phyloP scores from a whole-genome alignment of 2,113 vertebrate genomes.

The Potamarius usumacintae region DNA sequence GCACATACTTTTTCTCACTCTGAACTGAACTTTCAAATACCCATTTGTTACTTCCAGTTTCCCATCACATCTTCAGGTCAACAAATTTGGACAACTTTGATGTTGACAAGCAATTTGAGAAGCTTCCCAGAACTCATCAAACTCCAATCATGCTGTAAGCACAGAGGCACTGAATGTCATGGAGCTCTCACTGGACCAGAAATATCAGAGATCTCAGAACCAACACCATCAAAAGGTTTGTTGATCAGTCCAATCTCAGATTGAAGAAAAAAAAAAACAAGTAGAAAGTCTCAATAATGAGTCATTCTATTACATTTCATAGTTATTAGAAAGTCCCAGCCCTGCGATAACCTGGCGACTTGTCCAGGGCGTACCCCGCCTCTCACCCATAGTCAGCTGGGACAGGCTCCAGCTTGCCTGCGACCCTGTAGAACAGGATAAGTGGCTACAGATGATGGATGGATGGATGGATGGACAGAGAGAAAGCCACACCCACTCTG shows the following conservation, averaged over 20 bases:
- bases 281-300: not conserved
- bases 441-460: too few species aligned
- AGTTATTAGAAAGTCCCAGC: not conserved
- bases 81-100: not conserved
- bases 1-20: not conserved
- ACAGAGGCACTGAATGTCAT: not conserved
- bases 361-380: too few species aligned
- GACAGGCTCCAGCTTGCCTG: too few species aligned
- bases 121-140: not conserved
- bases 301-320: not conserved
- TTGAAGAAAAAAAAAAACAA: not conserved
- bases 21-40: too few species aligned
- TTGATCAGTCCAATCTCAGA: not conserved
- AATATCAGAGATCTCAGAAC: not conserved
- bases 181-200: not conserved
- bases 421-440: too few species aligned
- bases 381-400: too few species aligned
- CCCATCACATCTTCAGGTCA: not conserved
- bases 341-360: too few species aligned
- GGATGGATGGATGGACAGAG: too few species aligned
- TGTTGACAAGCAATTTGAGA: not conserved
- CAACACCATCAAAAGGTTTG: not conserved
- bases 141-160: not conserved
- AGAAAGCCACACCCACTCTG: not conserved
- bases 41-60: not conserved